Percentiles rank a stretch among this genome's conserved stretches.
phyloP scores from a whole-genome alignment of 1,140 invertebrate species.

The Cryptotermes secundus region DNA sequence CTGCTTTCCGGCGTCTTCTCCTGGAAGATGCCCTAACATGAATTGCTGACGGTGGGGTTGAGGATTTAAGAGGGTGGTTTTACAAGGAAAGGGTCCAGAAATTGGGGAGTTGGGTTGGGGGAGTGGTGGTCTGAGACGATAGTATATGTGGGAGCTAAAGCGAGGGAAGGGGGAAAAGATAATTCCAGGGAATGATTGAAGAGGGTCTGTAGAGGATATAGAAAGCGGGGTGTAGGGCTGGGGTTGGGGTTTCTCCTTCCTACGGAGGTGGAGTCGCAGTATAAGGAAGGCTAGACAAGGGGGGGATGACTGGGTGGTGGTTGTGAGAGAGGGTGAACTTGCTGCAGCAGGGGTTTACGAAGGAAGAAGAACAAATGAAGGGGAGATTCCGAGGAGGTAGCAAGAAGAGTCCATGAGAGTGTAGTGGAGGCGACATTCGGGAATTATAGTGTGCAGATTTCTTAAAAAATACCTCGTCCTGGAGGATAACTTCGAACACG shows the following conservation, averaged over 20 bases:
- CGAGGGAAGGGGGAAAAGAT: conserved; percentile 29
- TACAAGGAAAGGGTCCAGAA: conserved; percentile 14
- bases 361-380: conserved; percentile 23
- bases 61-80: background rate
- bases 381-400: conserved; percentile 24
- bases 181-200: conserved; percentile 33
- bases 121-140: background rate
- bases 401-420: background rate
- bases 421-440: background rate
- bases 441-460: background rate
- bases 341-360: conserved; percentile 18
- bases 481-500: no score
- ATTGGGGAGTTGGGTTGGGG: conserved; percentile 15
- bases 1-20: background rate
- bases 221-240: background rate
- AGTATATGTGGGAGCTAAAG: no score
- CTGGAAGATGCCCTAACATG: background rate
- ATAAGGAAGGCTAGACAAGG: background rate
- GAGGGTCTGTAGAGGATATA: conserved; percentile 26
- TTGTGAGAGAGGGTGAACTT: conserved; percentile 23
- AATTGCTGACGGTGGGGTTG: background rate
- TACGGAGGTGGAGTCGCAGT: conserved; percentile 4
- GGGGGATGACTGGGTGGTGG: conserved; percentile 22
- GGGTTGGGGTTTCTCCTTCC: conserved; percentile 2
- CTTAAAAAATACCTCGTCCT: background rate